These are phyloP conservation scores for Sitobion miscanthi DNA, from an alignment of 1,140 invertebrate genomes.

Conservation along the genomic window DNA sequence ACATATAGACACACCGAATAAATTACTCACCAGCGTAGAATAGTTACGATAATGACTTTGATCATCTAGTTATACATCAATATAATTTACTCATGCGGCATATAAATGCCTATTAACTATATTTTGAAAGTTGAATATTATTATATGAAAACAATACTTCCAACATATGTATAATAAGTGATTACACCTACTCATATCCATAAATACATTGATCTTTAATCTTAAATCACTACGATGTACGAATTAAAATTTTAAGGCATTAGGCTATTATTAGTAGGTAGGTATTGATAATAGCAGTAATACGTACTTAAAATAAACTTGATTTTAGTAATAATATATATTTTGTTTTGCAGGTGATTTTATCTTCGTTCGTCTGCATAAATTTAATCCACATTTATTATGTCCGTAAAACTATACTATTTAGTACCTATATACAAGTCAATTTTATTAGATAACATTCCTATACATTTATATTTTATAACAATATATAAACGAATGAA, in stretches of 20 bases:
- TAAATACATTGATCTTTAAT: constrained; percentile 17
- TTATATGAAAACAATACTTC: neutral
- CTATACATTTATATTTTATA: neutral
- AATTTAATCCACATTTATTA: neutral
- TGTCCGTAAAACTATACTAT: neutral
- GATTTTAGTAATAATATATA: neutral
- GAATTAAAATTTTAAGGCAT: neutral
- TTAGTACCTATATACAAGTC: neutral
- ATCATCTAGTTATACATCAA: neutral
- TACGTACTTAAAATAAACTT: neutral
- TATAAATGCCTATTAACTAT: neutral
- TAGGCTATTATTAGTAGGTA: neutral
- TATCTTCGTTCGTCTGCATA: neutral
- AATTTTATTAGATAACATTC: neutral
- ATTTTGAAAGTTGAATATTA: neutral
- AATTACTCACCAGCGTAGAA: neutral
- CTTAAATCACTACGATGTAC: neutral
- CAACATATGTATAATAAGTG: neutral
- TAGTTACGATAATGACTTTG: neutral
- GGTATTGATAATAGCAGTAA: neutral
- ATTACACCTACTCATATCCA: neutral
- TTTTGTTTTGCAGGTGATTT: neutral
- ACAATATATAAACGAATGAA: neutral
- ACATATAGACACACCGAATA: neutral
- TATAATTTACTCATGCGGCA: neutral